Conservation (phyloP, 2,888 invertebrate species). For the Lepidochrysops patricia region DNA sequence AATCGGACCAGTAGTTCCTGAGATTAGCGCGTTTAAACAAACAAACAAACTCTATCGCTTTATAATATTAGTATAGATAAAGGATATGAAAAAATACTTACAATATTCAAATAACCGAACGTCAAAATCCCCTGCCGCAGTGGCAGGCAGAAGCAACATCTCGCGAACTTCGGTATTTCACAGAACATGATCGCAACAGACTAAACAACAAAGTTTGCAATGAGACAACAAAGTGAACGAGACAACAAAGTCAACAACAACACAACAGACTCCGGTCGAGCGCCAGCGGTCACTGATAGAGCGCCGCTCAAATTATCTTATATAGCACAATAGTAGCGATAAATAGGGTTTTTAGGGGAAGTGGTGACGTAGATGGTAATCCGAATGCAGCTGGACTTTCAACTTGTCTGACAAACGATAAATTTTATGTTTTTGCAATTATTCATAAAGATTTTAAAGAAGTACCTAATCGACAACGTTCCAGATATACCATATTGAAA, state of each 20-base stretch:
- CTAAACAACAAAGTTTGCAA: not conserved
- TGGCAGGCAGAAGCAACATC: constrained; percentile 60
- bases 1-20: not conserved
- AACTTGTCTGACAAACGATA: no score
- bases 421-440: no score
- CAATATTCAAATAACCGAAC: constrained; percentile 51
- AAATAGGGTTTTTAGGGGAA: not conserved
- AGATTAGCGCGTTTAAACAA: no score
- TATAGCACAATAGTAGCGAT: not conserved
- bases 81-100: constrained; percentile 35
- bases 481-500: no score
- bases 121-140: constrained; percentile 45
- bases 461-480: no score
- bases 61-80: no score
- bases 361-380: not conserved
- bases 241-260: no score
- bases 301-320: not conserved
- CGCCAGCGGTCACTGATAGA: not conserved
- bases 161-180: constrained; percentile 36
- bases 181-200: constrained; percentile 43
- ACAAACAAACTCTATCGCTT: no score
- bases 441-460: no score
- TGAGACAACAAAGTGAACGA: not conserved
- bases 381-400: not conserved
- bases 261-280: not conserved